Conservation (phyloP, 2,113 vertebrate genomes). For the Oryzias celebensis region DNA sequence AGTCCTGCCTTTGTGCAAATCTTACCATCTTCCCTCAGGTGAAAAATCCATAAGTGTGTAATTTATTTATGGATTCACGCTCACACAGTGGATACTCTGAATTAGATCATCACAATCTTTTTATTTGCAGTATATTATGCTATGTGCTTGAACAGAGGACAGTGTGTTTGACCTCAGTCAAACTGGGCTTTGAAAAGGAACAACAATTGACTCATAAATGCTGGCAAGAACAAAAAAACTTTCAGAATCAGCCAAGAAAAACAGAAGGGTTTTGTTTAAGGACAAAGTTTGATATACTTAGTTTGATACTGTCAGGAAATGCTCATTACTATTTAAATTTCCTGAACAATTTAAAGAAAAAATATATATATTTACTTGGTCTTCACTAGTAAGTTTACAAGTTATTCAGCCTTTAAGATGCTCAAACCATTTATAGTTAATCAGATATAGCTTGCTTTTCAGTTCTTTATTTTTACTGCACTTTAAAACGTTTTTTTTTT, state of each 20-base stretch:
- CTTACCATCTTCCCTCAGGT: constrained; percentile 16
- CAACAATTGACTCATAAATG: not conserved
- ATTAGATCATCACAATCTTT: constrained; percentile 26
- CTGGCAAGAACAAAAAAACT: no score
- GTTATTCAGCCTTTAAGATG: not conserved
- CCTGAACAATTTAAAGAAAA: no score
- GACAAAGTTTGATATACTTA: no score
- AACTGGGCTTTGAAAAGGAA: not conserved
- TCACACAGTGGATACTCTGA: not conserved
- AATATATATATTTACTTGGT: no score
- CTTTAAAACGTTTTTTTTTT: no score
- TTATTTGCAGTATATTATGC: constrained; percentile 6
- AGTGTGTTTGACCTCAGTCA: not conserved
- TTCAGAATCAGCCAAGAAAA: no score
- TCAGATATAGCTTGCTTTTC: not conserved
- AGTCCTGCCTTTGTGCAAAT: not conserved
- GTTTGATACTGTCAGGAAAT: no score
- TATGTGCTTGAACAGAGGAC: constrained; percentile 3
- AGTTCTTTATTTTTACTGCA: no score
- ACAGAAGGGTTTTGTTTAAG: no score
- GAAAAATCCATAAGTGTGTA: constrained; percentile 19
- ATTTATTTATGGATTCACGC: constrained; percentile 9
- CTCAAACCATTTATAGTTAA: not conserved
- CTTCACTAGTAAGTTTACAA: no score
- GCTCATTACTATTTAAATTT: no score